phyloP scores from a whole-genome alignment of 2,888 invertebrate genomes.

The Hyalella azteca region DNA sequence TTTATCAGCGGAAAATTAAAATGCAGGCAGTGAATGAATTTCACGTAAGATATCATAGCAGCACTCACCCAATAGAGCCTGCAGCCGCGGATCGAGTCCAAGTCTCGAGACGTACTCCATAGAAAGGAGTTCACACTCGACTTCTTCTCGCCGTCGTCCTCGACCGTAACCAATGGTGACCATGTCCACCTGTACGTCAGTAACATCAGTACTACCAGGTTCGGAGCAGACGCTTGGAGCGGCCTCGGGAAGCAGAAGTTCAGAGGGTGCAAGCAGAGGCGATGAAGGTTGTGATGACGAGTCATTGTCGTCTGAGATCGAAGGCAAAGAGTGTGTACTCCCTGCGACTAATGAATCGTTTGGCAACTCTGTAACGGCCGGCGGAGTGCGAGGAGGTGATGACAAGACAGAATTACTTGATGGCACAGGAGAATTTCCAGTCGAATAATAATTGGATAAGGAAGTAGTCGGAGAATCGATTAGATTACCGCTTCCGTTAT shows the following conservation, averaged over 20 bases:
- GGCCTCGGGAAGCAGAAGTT: conserved; percentile 40
- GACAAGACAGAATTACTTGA: conserved; percentile 37
- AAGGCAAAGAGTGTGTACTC: conserved; percentile 11
- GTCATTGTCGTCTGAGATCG: conserved; percentile 50
- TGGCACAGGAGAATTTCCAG: conserved; percentile 53
- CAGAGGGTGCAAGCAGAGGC: conserved; percentile 23
- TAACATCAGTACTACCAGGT: conserved; percentile 1
- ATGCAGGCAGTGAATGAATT: too few species aligned
- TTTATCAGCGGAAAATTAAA: too few species aligned
- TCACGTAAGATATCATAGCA: neutral
- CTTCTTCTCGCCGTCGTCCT: conserved; percentile 71
- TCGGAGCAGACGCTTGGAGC: conserved; percentile 27
- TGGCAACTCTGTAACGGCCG: neutral
- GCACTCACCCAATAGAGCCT: conserved; percentile 59
- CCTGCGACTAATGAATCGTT: neutral
- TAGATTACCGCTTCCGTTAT: too few species aligned
- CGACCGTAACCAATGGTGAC: conserved; percentile 53
- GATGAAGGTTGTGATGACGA: conserved; percentile 27
- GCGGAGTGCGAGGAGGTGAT: conserved; percentile 17
- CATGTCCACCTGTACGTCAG: conserved; percentile 37
- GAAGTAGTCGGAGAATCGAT: conserved; percentile 50
- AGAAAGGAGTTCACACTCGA: conserved; percentile 76
- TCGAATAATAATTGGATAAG: conserved; percentile 47
- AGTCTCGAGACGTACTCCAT: conserved; percentile 61
- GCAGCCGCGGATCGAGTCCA: conserved; percentile 52